Percentiles rank a stretch among this genome's conserved stretches.
These are phyloP conservation scores for Sphaerodactylus townsendi DNA, from an alignment of 2,113 vertebrate genomes.

Conservation along the genomic window DNA sequence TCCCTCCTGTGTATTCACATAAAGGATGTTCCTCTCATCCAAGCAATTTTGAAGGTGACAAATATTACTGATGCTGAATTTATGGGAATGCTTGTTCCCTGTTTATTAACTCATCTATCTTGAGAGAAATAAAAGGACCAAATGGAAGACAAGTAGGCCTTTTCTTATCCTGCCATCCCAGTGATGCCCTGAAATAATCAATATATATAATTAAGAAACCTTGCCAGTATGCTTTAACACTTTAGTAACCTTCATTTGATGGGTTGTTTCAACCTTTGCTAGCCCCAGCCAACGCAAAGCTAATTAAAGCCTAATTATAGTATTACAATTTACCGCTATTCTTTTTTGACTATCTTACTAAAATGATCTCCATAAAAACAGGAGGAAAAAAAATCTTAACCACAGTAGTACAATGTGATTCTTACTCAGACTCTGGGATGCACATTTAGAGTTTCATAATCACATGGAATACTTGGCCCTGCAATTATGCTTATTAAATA, in stretches of 20 bases:
- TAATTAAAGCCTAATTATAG: constrained; percentile 53
- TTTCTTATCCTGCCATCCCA: constrained; percentile 71
- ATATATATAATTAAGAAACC: constrained; percentile 74
- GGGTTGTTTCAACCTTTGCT: background rate
- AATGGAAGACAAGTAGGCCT: constrained; percentile 55
- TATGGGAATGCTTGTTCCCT: constrained; percentile 74
- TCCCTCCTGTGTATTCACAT: constrained; percentile 70
- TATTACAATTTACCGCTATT: constrained; percentile 35
- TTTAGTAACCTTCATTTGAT: constrained; percentile 35
- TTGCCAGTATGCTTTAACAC: constrained; percentile 70
- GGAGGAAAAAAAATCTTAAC: background rate
- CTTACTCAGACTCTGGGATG: background rate
- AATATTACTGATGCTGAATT: constrained; percentile 80
- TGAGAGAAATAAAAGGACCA: constrained; percentile 74
- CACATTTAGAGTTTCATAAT: background rate
- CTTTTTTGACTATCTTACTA: constrained; percentile 27
- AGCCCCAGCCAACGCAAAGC: constrained; percentile 27
- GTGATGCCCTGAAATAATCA: constrained; percentile 72
- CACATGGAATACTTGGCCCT: background rate
- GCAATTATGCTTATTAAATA: background rate
- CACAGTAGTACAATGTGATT: background rate
- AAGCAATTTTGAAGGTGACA: constrained; percentile 77
- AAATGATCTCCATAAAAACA: constrained; percentile 26
- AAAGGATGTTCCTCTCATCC: constrained; percentile 74
- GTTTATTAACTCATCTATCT: constrained; percentile 82